Evolutionary conservation across 2,797 vertebrate genomes (phyloP).

Genomic region (Lagodon rhomboides): DNA sequence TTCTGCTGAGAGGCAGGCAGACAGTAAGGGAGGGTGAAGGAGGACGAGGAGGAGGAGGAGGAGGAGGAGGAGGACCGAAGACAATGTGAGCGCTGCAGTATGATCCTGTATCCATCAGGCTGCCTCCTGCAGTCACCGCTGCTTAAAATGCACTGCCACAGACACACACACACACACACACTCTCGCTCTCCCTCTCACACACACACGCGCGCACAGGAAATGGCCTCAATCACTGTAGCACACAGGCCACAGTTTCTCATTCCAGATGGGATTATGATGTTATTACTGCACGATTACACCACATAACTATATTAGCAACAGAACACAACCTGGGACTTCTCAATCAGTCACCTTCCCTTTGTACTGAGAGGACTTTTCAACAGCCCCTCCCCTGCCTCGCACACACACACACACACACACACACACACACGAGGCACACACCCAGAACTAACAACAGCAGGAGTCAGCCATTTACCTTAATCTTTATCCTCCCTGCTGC

Average conservation of each 20-base stretch:
- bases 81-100: constrained; percentile 84
- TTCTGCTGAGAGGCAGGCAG: constrained; percentile 83
- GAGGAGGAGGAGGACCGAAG: constrained; percentile 76
- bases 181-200: constrained; percentile 12
- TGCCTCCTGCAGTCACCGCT: constrained; percentile 80
- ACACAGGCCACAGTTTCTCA: constrained; percentile 80
- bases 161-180: constrained; percentile 42
- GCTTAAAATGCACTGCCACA: constrained; percentile 79
- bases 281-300: constrained; percentile 82
- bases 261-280: constrained; percentile 84
- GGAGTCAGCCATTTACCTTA: constrained; percentile 65
- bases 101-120: constrained; percentile 83
- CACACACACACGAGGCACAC: constrained; percentile 40
- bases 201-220: constrained; percentile 71
- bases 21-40: constrained; percentile 72
- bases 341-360: constrained; percentile 81
- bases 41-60: constrained; percentile 61
- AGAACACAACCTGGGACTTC: constrained; percentile 81
- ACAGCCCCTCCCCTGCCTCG: constrained; percentile 57
- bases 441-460: constrained; percentile 68
- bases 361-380: constrained; percentile 69
- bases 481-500: constrained; percentile 58
- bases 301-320: constrained; percentile 80
- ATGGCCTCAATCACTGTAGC: constrained; percentile 79
- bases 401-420: constrained; percentile 31